Percentiles rank a stretch among this genome's conserved stretches.
Conservation (phyloP, 1,140 invertebrate genomes). For the Magallana angulata region DNA sequence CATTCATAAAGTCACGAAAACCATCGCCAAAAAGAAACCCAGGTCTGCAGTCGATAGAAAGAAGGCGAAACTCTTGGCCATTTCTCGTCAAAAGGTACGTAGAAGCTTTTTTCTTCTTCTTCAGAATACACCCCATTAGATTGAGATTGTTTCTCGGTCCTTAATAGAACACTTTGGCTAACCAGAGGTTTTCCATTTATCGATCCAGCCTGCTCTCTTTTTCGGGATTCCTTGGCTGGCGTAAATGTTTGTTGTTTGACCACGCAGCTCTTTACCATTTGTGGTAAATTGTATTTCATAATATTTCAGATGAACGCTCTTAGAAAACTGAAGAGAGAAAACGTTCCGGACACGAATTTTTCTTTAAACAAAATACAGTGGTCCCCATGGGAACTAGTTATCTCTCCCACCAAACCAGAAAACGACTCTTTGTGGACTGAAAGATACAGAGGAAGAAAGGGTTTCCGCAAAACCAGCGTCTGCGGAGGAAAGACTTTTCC, state of each 20-base stretch:
- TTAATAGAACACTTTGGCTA: too few species aligned
- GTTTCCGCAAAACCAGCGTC: conserved; percentile 41
- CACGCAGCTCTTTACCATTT: too few species aligned
- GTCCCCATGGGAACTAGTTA: conserved; percentile 57
- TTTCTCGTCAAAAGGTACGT: conserved; percentile 3
- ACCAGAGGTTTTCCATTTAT: too few species aligned
- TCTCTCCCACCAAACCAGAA: conserved; percentile 12
- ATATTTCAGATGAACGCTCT: conserved; percentile 25
- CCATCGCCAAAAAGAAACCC: background rate
- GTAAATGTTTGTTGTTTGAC: too few species aligned
- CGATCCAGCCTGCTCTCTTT: too few species aligned
- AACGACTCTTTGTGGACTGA: conserved; percentile 13
- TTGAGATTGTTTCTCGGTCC: too few species aligned
- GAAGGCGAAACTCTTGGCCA: conserved; percentile 12
- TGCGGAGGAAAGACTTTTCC: conserved; percentile 40
- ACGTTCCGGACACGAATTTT: conserved; percentile 60
- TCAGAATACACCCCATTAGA: too few species aligned
- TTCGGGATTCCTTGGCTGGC: too few species aligned
- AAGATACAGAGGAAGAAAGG: conserved; percentile 38
- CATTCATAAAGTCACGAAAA: conserved; percentile 14
- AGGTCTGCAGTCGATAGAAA: background rate
- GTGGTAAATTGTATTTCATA: too few species aligned
- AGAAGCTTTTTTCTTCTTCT: background rate
- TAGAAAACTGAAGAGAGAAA: conserved; percentile 51
- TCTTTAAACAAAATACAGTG: conserved; percentile 53